These are phyloP conservation scores for Episyrphus balteatus DNA, from an alignment of 1,140 invertebrate genomes.

Conservation along the genomic window DNA sequence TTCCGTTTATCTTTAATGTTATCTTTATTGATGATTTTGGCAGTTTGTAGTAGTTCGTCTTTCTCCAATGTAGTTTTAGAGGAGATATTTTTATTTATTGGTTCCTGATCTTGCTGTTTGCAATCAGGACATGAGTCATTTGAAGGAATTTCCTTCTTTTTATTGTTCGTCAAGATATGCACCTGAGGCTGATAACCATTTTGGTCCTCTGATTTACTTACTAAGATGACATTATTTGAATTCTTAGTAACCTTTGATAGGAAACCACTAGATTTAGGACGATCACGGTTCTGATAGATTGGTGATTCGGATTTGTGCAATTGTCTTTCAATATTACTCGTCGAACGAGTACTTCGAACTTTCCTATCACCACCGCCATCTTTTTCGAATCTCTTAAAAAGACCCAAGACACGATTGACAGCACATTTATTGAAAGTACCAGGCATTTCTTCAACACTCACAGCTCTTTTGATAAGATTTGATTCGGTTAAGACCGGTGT, in stretches of 20 bases:
- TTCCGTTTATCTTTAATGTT: constrained; percentile 35
- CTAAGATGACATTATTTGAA: no score
- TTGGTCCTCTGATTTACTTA: no score
- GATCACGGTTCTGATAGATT: constrained; percentile 26
- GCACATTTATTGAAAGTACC: constrained; percentile 43
- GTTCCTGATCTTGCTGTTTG: neutral
- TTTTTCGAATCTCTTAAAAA: constrained; percentile 58
- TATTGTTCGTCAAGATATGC: neutral
- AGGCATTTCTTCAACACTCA: constrained; percentile 54
- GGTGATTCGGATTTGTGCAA: constrained; percentile 19
- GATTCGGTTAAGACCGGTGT: constrained; percentile 43
- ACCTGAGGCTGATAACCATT: no score
- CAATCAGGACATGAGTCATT: constrained; percentile 1
- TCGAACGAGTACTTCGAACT: constrained; percentile 27
- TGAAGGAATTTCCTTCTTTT: neutral
- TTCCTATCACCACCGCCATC: constrained; percentile 24
- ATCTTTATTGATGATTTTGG: neutral
- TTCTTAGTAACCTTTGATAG: neutral
- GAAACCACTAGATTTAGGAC: constrained; percentile 8
- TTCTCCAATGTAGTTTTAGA: neutral
- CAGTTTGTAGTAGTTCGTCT: neutral
- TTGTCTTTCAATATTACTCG: constrained; percentile 28
- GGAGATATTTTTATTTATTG: neutral
- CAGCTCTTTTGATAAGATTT: constrained; percentile 51
- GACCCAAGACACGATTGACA: constrained; percentile 53